Base-by-base conservation (phyloP, 1,140 invertebrate genomes). In the Heliconius congener region DNA sequence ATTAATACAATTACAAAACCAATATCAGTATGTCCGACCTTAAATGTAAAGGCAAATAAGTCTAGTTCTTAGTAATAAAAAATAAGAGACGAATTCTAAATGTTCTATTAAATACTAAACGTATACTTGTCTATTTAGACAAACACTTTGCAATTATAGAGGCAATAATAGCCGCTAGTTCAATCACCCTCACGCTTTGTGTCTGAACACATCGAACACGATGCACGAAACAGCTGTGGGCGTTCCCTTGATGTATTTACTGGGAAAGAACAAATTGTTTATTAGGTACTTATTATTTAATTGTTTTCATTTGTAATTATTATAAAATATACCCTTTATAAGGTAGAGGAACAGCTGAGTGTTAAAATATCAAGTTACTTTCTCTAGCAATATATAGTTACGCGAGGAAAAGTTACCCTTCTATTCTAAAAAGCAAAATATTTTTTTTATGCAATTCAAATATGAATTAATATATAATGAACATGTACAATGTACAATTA, bases 101-200 rank as follows among this genome's bases (percentile, higher is more conserved):
- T 66, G 23, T 66, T 5, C 9, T 27, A 57, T 66, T 66, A 66
- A 66, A 27, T 30, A 66, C 60, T 16, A 30, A 71, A n/a, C 71
- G 34, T 27, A 71, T 39, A 71, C 8, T 71, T 71, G 39, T 71
- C 34, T 71, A 19, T 39, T 71, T 39, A 71, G 71, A 71, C 34
- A 71, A 71, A 71, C 71, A 71, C 37, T 37, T 71, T 37, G 30
- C 71, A 71, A 71, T 71, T 71, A 71, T 34, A 71, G 66, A 34
- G 66, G 66, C 66, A 71, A 71, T 71, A 71, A 71, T 71, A 71
- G 71, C 71, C 37, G 30, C 34, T 71, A n/a, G 71, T 71, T 71
- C 71, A 71, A 71, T 71, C 37, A 71, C 71, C 71, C 37, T 39
- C 30, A 71, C 71, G 37, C n/a, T 19, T 71, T 39, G n/a, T 39